Conservation (phyloP, 2,888 invertebrate species). For the Eristalinus sepulchralis region DNA sequence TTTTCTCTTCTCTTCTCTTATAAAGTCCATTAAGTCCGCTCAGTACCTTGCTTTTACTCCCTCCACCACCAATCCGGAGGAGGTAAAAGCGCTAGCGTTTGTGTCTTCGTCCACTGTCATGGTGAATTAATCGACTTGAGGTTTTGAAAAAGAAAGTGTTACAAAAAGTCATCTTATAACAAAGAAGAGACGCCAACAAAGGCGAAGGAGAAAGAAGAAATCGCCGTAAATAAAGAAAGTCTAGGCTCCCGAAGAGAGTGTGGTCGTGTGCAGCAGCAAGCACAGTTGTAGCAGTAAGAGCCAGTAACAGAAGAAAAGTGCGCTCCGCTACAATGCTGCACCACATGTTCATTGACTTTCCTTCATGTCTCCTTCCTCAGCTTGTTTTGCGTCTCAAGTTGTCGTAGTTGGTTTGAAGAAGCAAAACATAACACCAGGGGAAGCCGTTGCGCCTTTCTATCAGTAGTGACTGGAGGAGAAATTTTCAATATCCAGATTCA, state of each 20-base stretch:
- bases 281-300: not conserved
- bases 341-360: not conserved
- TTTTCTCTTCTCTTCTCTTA: not conserved
- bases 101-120: slow-evolving; percentile 9
- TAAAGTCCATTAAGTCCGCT: not conserved
- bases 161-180: slow-evolving; percentile 62
- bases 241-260: not conserved
- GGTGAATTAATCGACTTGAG: slow-evolving; percentile 64
- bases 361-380: not conserved
- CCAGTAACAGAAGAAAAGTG: not conserved
- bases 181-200: slow-evolving; percentile 25
- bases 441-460: not conserved
- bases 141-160: slow-evolving; percentile 70
- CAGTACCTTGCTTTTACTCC: not conserved
- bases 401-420: not conserved
- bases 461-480: not conserved
- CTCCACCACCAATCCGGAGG: not conserved
- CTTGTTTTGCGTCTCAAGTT: not conserved
- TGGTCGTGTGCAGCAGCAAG: not conserved
- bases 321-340: not conserved
- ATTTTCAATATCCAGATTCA: not conserved
- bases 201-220: slow-evolving; percentile 7
- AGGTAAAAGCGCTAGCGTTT: not conserved
- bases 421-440: not conserved
- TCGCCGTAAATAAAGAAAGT: slow-evolving; percentile 7